These are phyloP conservation scores for Endotricha flammealis DNA, from an alignment of 2,888 invertebrate species.

Conservation along the genomic window DNA sequence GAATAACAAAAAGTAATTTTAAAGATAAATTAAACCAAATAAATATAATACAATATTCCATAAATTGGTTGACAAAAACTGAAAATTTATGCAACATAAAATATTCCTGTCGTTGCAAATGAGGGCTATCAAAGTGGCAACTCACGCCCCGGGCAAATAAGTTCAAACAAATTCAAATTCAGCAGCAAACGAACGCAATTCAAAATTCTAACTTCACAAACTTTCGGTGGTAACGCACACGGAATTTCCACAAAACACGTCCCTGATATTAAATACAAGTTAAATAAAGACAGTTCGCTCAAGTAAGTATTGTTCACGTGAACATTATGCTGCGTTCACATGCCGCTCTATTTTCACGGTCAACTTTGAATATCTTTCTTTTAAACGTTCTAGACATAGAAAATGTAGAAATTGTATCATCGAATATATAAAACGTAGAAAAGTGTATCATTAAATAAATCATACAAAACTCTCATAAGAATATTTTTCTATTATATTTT, in stretches of 20 bases:
- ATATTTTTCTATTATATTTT: too few species aligned
- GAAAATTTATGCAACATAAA: not conserved
- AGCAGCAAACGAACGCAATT: slow-evolving; percentile 52
- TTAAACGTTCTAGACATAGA: too few species aligned
- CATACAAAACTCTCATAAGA: too few species aligned
- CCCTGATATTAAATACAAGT: slow-evolving; percentile 69
- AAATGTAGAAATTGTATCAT: too few species aligned
- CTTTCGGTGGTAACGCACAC: slow-evolving; percentile 39
- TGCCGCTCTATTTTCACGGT: not conserved
- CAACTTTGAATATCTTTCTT: too few species aligned
- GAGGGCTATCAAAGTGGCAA: slow-evolving; percentile 33
- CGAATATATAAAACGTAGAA: too few species aligned
- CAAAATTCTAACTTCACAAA: slow-evolving; percentile 55
- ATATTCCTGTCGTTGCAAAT: slow-evolving; percentile 10
- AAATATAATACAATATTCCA: too few species aligned
- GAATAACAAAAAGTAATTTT: too few species aligned
- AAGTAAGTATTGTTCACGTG: slow-evolving; percentile 58
- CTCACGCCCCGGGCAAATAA: slow-evolving; percentile 16
- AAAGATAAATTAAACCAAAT: too few species aligned
- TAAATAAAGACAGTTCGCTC: slow-evolving; percentile 61
- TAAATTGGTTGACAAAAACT: too few species aligned
- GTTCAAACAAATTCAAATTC: slow-evolving; percentile 34
- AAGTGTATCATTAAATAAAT: too few species aligned
- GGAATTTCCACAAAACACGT: slow-evolving; percentile 61
- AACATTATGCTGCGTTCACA: slow-evolving; percentile 27